Percentiles rank a stretch among this genome's conserved stretches.
Evolutionary conservation across 1,140 invertebrate genomes (phyloP).

Genomic region (Drosophila mojavensis): DNA sequence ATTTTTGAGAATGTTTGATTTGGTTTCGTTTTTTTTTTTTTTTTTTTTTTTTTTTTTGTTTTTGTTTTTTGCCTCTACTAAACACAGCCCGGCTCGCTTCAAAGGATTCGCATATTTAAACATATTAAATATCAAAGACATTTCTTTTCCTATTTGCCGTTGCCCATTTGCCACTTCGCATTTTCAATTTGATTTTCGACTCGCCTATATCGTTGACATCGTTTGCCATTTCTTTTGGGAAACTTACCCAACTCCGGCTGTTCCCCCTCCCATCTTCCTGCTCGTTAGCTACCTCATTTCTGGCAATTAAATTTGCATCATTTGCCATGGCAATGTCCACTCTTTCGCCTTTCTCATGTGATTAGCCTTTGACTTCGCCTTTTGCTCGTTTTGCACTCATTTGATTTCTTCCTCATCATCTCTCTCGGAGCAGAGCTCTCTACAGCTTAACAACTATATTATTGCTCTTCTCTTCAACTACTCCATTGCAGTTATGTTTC

Average conservation of each 20-base stretch:
- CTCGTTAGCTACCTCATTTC: background rate
- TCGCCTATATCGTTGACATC: constrained; percentile 36
- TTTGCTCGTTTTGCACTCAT: background rate
- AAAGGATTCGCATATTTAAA: constrained; percentile 79
- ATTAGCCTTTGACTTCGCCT: background rate
- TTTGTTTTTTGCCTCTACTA: background rate
- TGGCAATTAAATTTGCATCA: constrained; percentile 76
- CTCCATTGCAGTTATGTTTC: background rate
- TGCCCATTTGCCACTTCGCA: constrained; percentile 9
- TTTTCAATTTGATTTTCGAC: constrained; percentile 61
- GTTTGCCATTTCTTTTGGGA: constrained; percentile 28
- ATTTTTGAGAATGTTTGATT: constrained; percentile 18
- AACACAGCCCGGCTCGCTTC: constrained; percentile 49
- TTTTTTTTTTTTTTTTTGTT: background rate
- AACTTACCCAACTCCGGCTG: constrained; percentile 6
- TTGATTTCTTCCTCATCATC: too few species aligned
- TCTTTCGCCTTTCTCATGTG: too few species aligned
- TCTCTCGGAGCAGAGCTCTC: too few species aligned
- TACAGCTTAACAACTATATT: too few species aligned
- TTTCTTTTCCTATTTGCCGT: constrained; percentile 23
- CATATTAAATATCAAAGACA: constrained; percentile 81
- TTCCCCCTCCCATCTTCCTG: background rate
- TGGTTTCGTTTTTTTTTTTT: constrained; percentile 16
- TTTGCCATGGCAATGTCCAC: constrained; percentile 59
- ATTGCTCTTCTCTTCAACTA: too few species aligned